These are phyloP conservation scores for Myopa tessellatipennis DNA, from an alignment of 2,888 invertebrate genomes.

Conservation along the genomic window DNA sequence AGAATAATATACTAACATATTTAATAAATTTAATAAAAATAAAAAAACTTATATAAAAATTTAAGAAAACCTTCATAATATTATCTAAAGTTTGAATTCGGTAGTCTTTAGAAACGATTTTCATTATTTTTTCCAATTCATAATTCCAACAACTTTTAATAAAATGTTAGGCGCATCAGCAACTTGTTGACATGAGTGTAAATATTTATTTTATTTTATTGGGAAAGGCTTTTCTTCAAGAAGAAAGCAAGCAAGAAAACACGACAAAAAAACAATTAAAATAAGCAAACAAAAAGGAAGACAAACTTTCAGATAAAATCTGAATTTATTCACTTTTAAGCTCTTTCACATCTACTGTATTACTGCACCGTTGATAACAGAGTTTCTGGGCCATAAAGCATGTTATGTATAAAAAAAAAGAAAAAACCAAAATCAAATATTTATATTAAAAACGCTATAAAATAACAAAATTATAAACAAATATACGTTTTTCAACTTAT, in stretches of 20 bases:
- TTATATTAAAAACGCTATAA: background rate
- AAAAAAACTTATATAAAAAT: no score
- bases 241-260: background rate
- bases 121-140: no score
- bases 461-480: no score
- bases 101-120: no score
- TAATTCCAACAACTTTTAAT: no score
- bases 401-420: background rate
- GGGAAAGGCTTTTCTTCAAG: background rate
- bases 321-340: constrained; percentile 48
- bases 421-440: background rate
- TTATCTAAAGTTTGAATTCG: no score
- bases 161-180: constrained; percentile 12
- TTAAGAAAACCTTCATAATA: no score
- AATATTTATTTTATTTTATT: constrained; percentile 23
- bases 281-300: constrained; percentile 2
- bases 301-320: constrained; percentile 26
- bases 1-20: no score
- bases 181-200: constrained; percentile 12
- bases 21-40: no score
- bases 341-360: constrained; percentile 52
- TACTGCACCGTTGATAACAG: constrained; percentile 46
- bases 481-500: no score
- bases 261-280: background rate
- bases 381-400: background rate